Conservation (phyloP, 2,888 invertebrate species). For the Gymnosoma rotundatum region DNA sequence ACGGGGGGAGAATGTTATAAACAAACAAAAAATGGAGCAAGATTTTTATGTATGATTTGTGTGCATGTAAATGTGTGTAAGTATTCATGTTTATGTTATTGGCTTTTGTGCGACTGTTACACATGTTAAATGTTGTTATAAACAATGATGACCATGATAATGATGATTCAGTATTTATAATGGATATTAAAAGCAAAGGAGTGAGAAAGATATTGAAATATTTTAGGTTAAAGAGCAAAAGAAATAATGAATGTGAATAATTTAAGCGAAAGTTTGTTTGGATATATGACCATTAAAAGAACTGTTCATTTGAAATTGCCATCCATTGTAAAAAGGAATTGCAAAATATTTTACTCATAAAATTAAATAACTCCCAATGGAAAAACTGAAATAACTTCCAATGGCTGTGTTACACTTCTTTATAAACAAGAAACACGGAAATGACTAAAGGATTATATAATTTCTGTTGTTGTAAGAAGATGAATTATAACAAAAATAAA, state of each 20-base stretch:
- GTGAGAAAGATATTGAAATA: neutral
- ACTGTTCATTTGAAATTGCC: no score
- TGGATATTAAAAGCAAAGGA: neutral
- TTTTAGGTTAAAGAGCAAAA: neutral
- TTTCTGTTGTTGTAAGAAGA: no score
- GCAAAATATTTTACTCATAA: no score
- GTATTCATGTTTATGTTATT: conserved; percentile 30
- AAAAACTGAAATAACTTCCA: no score
- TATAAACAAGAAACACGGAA: no score
- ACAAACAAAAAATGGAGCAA: conserved; percentile 1
- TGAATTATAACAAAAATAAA: no score
- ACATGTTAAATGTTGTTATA: conserved; percentile 45
- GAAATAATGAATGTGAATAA: neutral
- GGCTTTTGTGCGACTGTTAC: conserved; percentile 3
- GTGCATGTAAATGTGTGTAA: neutral
- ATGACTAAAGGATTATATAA: no score
- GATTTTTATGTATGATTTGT: neutral
- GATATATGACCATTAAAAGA: no score
- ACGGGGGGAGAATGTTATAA: neutral
- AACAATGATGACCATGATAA: conserved; percentile 25
- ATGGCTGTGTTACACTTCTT: no score
- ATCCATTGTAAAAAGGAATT: no score
- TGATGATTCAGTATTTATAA: conserved; percentile 16
- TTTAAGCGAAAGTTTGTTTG: no score
- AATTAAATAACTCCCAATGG: no score